These are phyloP conservation scores for Protonibea diacanthus DNA, from an alignment of 2,797 vertebrate genomes.

Conservation along the genomic window DNA sequence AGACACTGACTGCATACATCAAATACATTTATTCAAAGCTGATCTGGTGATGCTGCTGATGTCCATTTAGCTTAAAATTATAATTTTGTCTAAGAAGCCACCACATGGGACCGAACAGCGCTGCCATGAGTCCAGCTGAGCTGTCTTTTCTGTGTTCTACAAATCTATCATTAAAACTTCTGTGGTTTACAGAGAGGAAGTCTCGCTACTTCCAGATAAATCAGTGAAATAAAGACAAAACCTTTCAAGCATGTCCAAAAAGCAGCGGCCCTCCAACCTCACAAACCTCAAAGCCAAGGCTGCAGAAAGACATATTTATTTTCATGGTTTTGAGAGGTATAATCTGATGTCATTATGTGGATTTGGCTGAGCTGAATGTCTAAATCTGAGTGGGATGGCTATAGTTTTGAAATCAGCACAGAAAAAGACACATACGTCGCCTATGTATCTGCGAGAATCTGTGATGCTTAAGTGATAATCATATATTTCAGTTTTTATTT, in stretches of 20 bases:
- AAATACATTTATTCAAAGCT: constrained; percentile 38
- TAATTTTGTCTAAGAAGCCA: constrained; percentile 31
- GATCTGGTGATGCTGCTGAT: constrained; percentile 27
- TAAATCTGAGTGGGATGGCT: constrained; percentile 47
- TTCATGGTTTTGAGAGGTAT: constrained; percentile 75
- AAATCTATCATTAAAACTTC: constrained; percentile 71
- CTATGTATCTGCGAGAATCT: constrained; percentile 8
- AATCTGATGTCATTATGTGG: constrained; percentile 79
- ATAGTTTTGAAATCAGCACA: constrained; percentile 60
- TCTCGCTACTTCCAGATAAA: constrained; percentile 72
- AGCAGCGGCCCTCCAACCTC: constrained; percentile 58
- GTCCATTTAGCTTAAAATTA: constrained; percentile 47
- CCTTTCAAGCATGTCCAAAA: constrained; percentile 73
- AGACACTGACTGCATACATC: constrained; percentile 12
- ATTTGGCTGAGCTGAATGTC: constrained; percentile 65
- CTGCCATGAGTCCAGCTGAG: constrained; percentile 40
- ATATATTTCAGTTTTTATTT: constrained; percentile 41
- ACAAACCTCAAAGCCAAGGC: constrained; percentile 72
- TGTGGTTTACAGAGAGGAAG: constrained; percentile 72
- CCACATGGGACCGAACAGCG: constrained; percentile 30
- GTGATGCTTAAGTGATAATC: constrained; percentile 40
- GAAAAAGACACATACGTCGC: constrained; percentile 25
- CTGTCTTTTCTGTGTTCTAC: constrained; percentile 47
- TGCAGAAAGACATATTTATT: constrained; percentile 79
- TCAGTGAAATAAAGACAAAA: constrained; percentile 70